These are phyloP conservation scores for Mesochorus sp. DNA, from an alignment of 2,888 invertebrate species.

Conservation along the genomic window DNA sequence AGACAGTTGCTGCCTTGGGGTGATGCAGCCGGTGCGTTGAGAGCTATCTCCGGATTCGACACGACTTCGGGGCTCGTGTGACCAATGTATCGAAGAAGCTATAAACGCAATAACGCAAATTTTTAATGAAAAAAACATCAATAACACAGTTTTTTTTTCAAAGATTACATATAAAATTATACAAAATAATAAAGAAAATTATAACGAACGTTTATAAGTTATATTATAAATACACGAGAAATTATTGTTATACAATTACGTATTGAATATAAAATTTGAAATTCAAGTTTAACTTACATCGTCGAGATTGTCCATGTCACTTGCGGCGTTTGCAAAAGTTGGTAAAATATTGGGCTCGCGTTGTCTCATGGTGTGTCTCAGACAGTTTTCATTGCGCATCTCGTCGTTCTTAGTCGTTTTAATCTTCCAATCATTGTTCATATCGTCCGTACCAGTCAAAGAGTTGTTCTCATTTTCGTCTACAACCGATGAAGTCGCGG, in stretches of 20 bases:
- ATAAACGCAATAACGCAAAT: too few relatives aligned
- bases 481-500: slow-evolving; percentile 50
- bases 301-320: slow-evolving; percentile 95
- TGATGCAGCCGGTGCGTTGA: slow-evolving; percentile 91
- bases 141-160: background rate
- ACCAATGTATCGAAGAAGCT: slow-evolving; percentile 95
- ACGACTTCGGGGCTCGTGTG: slow-evolving; percentile 92
- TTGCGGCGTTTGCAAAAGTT: slow-evolving; percentile 90
- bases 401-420: slow-evolving; percentile 70
- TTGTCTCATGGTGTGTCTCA: slow-evolving; percentile 88
- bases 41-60: slow-evolving; percentile 81
- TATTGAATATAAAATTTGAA: background rate
- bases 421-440: slow-evolving; percentile 66
- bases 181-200: too few relatives aligned
- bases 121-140: too few relatives aligned
- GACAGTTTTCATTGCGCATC: slow-evolving; percentile 81
- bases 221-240: too few relatives aligned
- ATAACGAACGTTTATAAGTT: too few relatives aligned
- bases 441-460: background rate
- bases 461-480: slow-evolving; percentile 67
- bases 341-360: slow-evolving; percentile 91
- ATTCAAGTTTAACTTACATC: slow-evolving; percentile 86
- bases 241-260: background rate
- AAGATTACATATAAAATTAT: too few relatives aligned
- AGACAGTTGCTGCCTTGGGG: slow-evolving; percentile 89